Percentiles rank a stretch among this genome's conserved stretches.
phyloP scores from a whole-genome alignment of 2,113 vertebrate genomes.

The Cyanoramphus novaezelandiae region DNA sequence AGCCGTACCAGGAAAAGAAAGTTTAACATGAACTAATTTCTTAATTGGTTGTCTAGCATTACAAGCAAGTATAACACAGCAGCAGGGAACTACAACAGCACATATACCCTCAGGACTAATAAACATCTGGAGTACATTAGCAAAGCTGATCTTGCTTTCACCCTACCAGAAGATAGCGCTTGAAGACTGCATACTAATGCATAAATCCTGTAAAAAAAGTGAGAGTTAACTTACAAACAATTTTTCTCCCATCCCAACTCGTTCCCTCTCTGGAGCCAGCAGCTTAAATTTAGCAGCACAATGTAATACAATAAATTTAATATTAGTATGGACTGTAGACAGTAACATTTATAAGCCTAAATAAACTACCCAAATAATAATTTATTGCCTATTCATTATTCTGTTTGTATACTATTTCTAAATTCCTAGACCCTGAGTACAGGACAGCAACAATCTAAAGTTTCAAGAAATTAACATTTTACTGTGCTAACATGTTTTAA shows the following conservation, averaged over 20 bases:
- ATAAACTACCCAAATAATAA: slow-evolving; percentile 20
- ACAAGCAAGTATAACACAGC: slow-evolving; percentile 63
- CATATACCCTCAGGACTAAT: slow-evolving; percentile 67
- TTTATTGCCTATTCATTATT: background rate
- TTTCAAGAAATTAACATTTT: background rate
- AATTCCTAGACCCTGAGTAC: background rate
- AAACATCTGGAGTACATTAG: slow-evolving; percentile 69
- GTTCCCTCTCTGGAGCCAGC: background rate
- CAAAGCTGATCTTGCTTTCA: background rate
- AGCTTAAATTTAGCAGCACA: background rate
- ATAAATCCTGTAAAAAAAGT: background rate
- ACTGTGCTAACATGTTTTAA: background rate
- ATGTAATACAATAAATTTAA: background rate
- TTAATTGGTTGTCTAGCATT: slow-evolving; percentile 66
- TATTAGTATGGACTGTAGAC: slow-evolving; percentile 5
- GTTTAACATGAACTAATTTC: slow-evolving; percentile 69
- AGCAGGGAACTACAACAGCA: slow-evolving; percentile 60
- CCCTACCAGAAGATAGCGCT: slow-evolving; percentile 81
- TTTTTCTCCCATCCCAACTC: background rate
- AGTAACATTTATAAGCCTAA: slow-evolving; percentile 37
- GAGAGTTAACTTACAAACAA: background rate
- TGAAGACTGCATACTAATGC: slow-evolving; percentile 33
- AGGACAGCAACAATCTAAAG: background rate
- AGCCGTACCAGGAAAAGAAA: slow-evolving; percentile 64
- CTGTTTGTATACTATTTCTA: background rate